Base-by-base conservation (phyloP, 2,888 invertebrate genomes). In the Diaperis boleti region DNA sequence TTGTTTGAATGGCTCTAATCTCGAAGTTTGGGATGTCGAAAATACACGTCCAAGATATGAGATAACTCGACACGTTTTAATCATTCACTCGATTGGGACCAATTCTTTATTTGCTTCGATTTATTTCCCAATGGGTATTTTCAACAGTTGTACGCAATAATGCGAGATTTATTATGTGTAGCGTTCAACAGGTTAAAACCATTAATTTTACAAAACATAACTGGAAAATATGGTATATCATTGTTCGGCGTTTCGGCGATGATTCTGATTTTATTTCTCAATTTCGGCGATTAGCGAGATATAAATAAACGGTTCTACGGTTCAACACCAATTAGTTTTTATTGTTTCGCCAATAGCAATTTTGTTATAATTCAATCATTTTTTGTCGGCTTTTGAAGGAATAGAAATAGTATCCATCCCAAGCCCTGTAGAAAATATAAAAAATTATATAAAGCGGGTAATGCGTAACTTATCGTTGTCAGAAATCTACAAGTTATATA, bases 401-500 rank as follows among this genome's bases (percentile, higher is more conserved):
- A n/a, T n/a, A n/a, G n/a, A n/a, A n/a, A n/a, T n/a, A n/a, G n/a
- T n/a, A n/a, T n/a, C n/a, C n/a, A n/a, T n/a, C n/a, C 20, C 20
- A 20, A 20, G 20, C 20, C 3, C 20, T 5, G n/a, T 26, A n/a
- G n/a, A n/a, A n/a, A n/a, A n/a, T n/a, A n/a, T n/a, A n/a, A n/a
- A n/a, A n/a, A n/a, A n/a, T n/a, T n/a, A n/a, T 17, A 10, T 31
- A 62, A 54, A 41, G 50, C 41, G 37, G 8, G 42, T 35, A 60
- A 67, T 64, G 61, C 52, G 56, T 63, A 50, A 65, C 60, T 63
- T 64, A 64, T 69, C 66, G 63, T 31, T 65, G 68, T 67, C 68
- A 68, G 18, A 66, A 57, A 66, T 66, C 66, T 64, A 64, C 66
- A 67, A 65, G 64, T 67, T 65, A 49, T 59, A 65, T 65, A 67